Conservation (phyloP, 1,140 invertebrate species). For the Euwallacea fornicatus region DNA sequence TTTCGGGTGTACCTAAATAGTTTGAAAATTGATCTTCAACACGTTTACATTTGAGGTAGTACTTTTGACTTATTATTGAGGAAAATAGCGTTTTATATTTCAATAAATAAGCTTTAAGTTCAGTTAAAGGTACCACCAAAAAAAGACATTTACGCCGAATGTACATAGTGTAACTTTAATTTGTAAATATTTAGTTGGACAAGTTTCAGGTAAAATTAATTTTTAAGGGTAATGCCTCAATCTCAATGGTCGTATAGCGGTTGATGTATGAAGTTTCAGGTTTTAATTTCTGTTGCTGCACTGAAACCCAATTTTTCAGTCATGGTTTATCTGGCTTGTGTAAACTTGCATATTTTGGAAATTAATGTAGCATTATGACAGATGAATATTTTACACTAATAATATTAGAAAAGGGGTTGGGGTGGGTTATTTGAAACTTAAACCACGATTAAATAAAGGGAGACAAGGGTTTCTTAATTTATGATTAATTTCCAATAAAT, state of each 20-base stretch:
- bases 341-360: too few relatives aligned
- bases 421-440: too few relatives aligned
- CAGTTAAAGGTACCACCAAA: background rate
- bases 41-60: slow-evolving; percentile 9
- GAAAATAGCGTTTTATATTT: slow-evolving; percentile 1
- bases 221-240: slow-evolving; percentile 13
- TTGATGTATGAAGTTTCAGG: background rate
- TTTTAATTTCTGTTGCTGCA: background rate
- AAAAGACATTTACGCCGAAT: background rate
- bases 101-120: slow-evolving; percentile 12
- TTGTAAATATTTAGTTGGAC: slow-evolving; percentile 16
- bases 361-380: too few relatives aligned
- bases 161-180: slow-evolving; percentile 16
- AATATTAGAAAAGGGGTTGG: too few relatives aligned
- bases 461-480: too few relatives aligned
- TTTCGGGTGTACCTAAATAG: background rate
- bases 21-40: background rate
- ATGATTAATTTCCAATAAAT: too few relatives aligned
- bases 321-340: too few relatives aligned
- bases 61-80: slow-evolving; percentile 10
- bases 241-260: background rate
- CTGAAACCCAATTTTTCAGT: too few relatives aligned
- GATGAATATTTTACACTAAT: too few relatives aligned
- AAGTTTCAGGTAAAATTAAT: slow-evolving; percentile 24
- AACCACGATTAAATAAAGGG: too few relatives aligned